These are phyloP conservation scores for Esperia sulphurella DNA, from an alignment of 2,888 invertebrate genomes.

Conservation along the genomic window DNA sequence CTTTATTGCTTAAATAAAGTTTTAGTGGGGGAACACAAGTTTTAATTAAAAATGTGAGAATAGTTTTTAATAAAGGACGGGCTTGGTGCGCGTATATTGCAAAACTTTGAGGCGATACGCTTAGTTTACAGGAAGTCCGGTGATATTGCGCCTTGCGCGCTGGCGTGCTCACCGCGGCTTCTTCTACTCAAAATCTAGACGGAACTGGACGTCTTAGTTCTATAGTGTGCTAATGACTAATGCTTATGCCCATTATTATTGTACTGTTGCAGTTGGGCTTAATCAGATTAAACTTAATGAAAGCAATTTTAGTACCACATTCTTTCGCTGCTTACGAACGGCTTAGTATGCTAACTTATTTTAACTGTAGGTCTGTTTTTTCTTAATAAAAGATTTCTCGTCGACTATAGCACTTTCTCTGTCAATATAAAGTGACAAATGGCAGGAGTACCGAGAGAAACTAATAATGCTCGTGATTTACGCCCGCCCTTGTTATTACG, in stretches of 20 bases:
- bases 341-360: too few species aligned
- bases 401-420: conserved; percentile 35
- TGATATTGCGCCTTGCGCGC: conserved; percentile 45
- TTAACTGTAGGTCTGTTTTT: too few species aligned
- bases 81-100: conserved; percentile 75
- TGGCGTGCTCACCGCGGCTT: neutral
- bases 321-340: too few species aligned
- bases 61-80: conserved; percentile 79
- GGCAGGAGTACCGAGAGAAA: conserved; percentile 69
- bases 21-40: conserved; percentile 78
- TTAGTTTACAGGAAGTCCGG: conserved; percentile 73
- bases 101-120: conserved; percentile 76
- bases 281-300: too few species aligned
- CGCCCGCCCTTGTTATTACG: conserved; percentile 78
- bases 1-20: conserved; percentile 80
- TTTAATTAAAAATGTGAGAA: conserved; percentile 80
- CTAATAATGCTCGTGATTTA: conserved; percentile 78
- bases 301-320: too few species aligned
- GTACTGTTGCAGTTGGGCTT: neutral
- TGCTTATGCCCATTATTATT: neutral
- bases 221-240: neutral
- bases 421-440: conserved; percentile 71
- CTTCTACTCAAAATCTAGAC: too few species aligned
- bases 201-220: neutral
- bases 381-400: conserved; percentile 13